phyloP scores from a whole-genome alignment of 2,797 vertebrate genomes.

The Carcharodon carcharias region DNA sequence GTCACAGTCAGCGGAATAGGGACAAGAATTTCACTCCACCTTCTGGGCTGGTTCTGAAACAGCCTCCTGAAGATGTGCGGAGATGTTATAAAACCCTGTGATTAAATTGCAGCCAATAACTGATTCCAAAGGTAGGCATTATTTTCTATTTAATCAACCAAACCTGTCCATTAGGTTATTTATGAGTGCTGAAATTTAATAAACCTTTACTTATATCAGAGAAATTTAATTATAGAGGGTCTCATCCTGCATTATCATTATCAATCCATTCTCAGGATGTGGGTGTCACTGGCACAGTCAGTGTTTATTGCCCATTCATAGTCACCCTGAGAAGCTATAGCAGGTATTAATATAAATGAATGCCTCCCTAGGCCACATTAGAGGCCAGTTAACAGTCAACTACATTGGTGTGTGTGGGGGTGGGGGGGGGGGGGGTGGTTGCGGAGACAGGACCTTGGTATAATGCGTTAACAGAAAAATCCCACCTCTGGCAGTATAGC shows the following conservation, averaged over 20 bases:
- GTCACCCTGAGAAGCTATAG: background rate
- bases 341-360: background rate
- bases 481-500: background rate
- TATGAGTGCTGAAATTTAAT: background rate
- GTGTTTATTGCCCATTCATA: background rate
- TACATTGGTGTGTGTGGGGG: too few relatives aligned
- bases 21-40: background rate
- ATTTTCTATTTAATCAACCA: background rate
- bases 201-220: background rate
- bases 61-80: background rate
- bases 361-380: too few relatives aligned
- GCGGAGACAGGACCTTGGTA: too few relatives aligned
- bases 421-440: too few relatives aligned
- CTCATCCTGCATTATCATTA: background rate
- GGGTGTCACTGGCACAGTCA: background rate
- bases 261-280: background rate
- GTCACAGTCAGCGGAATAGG: background rate
- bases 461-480: background rate
- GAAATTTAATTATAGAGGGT: background rate
- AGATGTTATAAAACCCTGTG: background rate
- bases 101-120: background rate
- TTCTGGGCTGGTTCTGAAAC: background rate
- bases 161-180: background rate
- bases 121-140: background rate
- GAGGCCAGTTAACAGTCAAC: too few relatives aligned